These are phyloP conservation scores for Drosophila longiperda DNA, from an alignment of 2,888 invertebrate species.

Conservation along the genomic window DNA sequence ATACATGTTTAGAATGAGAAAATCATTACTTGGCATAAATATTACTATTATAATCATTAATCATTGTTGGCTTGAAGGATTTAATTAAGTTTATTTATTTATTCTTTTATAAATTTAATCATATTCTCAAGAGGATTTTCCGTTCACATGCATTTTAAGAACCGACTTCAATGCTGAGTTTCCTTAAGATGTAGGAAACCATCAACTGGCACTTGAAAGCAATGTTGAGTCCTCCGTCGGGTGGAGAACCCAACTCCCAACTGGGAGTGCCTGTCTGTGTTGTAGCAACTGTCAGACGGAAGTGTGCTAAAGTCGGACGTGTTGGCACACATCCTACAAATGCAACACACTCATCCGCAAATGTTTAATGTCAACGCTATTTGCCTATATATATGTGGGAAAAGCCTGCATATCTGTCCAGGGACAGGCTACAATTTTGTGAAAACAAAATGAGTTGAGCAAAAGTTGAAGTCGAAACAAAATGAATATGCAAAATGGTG, in stretches of 20 bases:
- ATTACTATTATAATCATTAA: not conserved
- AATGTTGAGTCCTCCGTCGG: conserved; percentile 5
- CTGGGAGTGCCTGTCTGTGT: conserved; percentile 10
- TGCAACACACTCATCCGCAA: not conserved
- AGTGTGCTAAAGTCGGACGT: conserved; percentile 34
- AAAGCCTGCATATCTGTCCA: conserved; percentile 5
- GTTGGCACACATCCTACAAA: conserved; percentile 27
- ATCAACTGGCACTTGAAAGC: conserved; percentile 16
- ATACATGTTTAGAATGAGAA: not conserved
- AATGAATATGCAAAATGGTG: conserved; percentile 30
- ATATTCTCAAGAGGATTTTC: conserved; percentile 5
- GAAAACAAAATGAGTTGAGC: conserved; percentile 43
- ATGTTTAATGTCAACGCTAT: conserved; percentile 24
- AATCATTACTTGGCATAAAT: not conserved
- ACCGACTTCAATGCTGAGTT: not conserved
- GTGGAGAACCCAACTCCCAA: not conserved
- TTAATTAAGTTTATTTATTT: not conserved
- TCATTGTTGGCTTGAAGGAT: not conserved
- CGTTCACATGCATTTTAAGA: not conserved
- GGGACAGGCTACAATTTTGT: conserved; percentile 16
- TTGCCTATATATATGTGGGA: conserved; percentile 5
- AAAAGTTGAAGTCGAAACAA: conserved; percentile 26
- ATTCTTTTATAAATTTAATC: conserved; percentile 13
- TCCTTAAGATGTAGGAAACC: conserved; percentile 3
- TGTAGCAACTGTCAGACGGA: conserved; percentile 44